Evolutionary conservation across 2,888 invertebrate genomes (phyloP), one percentile per base, ranked within the genome.

Genomic region (Muscina levida): DNA sequence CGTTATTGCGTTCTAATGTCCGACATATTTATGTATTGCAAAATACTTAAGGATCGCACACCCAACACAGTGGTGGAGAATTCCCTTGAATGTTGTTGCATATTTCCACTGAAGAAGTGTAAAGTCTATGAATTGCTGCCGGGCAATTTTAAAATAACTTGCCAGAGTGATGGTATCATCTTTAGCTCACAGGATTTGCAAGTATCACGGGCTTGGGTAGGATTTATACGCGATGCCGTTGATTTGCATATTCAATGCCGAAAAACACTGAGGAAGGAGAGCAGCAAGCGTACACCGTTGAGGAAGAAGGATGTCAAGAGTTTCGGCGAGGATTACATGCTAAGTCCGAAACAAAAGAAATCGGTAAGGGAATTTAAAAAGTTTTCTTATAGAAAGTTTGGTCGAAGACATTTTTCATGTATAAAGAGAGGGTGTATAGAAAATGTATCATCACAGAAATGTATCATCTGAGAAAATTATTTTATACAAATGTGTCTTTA

Each of bases 11-110:
- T 95, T 82, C 91, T 95, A 15, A 93, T 95, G 90, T 94, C 93
- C 15, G 96, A 96, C 86, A 93, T 94, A 84, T 91, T 96, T 56
- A 91, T 96, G 88, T 95, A 95, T 86, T 95, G 94, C 85, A 95
- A 95, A 90, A 91, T 93, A 67, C 89, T 92, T 71, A 92, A 92
- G 84, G 90, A 90, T 37, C 88, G 90, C 0, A 26, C 86, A 15
- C 88, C 91, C 2, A 91, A 92, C 66, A 91, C 93, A 0, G 91
- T 92, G 1, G 92, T 92, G 37, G 91, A 93, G 11, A 93, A 93
- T 85, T 93, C 93, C 0, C 86, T 95, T 5, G 92, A 92, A 84
- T 94, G 94, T 83, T 92, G 93, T 79, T 93, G 93, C 86, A 93
- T 95, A 53, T 91, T 95, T 73, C 95, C 95, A 0, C 89, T 95